A percentile compares a stretch with the other conserved stretches of the same genome.
These are phyloP conservation scores for Todiramphus chloris DNA, from an alignment of 2,113 vertebrate genomes.

Conservation along the genomic window DNA sequence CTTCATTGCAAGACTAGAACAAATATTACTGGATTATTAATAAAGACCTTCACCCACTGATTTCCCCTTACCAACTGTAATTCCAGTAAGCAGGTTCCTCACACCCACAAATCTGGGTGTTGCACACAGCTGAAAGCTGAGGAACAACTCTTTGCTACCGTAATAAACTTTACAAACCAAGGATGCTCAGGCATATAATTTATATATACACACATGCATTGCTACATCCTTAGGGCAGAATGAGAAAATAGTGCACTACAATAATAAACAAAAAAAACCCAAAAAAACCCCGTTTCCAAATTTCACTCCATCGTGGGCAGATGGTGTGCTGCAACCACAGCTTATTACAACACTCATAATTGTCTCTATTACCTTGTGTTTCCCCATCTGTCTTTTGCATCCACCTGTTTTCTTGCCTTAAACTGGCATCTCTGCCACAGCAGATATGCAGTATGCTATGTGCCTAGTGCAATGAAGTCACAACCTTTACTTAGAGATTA, in stretches of 20 bases:
- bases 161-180: not conserved
- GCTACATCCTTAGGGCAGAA: not conserved
- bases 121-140: fast-evolving
- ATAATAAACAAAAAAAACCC: not conserved
- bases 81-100: not conserved
- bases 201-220: fast-evolving
- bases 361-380: not conserved
- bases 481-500: not conserved
- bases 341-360: not conserved
- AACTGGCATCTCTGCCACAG: not conserved
- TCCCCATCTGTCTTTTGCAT: not conserved
- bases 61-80: not conserved
- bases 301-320: not conserved
- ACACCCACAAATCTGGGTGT: not conserved
- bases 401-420: not conserved
- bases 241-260: not conserved
- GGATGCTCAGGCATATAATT: not conserved
- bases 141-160: not conserved
- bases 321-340: not conserved
- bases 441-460: not conserved
- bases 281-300: not conserved
- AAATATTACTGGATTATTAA: not conserved
- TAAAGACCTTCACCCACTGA: not conserved
- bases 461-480: not conserved
- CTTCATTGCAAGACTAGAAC: not conserved